A percentile compares a stretch with the other conserved stretches of the same genome.
Evolutionary conservation across 1,140 invertebrate genomes (phyloP).

Genomic region (Aplysia californica): DNA sequence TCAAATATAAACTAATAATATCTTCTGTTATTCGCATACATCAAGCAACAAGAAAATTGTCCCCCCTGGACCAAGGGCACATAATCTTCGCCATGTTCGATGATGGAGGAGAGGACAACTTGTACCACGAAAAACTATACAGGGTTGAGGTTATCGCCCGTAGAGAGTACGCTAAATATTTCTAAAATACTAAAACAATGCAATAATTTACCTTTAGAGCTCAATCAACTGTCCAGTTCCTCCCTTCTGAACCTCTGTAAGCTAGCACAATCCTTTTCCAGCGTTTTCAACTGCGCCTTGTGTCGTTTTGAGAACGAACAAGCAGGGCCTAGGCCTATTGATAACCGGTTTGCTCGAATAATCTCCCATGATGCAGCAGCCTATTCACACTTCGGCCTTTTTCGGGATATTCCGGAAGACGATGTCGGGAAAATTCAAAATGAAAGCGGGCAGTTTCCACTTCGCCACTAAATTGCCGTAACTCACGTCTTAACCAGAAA

Average conservation of each 20-base stretch:
- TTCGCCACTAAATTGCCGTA: too few species aligned
- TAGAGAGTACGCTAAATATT: not conserved
- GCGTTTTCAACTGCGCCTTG: not conserved
- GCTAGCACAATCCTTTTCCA: not conserved
- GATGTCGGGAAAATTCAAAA: too few species aligned
- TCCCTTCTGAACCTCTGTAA: not conserved
- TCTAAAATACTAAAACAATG: not conserved
- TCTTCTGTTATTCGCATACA: too few species aligned
- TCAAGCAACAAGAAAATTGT: slow-evolving; percentile 29
- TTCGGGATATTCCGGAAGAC: too few species aligned
- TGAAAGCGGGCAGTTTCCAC: too few species aligned
- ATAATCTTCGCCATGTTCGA: slow-evolving; percentile 38
- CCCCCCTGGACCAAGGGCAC: slow-evolving; percentile 35
- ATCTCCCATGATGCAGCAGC: slow-evolving; percentile 25
- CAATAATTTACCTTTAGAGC: slow-evolving; percentile 4
- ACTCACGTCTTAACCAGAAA: too few species aligned
- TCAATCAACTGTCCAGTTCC: not conserved
- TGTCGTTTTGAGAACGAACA: not conserved
- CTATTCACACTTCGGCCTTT: too few species aligned
- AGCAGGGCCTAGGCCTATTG: not conserved
- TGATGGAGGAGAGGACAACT: slow-evolving; percentile 20
- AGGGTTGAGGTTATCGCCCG: slow-evolving; percentile 24
- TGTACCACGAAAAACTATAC: not conserved
- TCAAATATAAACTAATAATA: too few species aligned
- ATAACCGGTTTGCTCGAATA: slow-evolving; percentile 22